These are phyloP conservation scores for Pygocentrus nattereri DNA, from an alignment of 2,797 vertebrate genomes.

Conservation along the genomic window DNA sequence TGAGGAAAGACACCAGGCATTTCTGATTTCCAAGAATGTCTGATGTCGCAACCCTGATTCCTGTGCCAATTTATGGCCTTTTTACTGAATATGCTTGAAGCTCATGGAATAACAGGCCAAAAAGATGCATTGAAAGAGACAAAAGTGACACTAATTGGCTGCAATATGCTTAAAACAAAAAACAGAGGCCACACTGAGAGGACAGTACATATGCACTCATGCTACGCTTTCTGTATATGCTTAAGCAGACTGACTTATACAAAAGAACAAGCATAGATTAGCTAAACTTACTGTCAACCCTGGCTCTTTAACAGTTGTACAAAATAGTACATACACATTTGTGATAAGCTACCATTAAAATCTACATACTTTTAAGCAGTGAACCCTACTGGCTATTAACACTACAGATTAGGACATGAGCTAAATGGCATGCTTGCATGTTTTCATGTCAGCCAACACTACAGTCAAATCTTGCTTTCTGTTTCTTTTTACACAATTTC, in stretches of 20 bases:
- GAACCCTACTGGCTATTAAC: neutral
- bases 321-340: too few species aligned
- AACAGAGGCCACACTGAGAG: neutral
- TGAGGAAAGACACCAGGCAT: neutral
- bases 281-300: too few species aligned
- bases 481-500: too few species aligned
- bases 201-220: neutral
- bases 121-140: neutral
- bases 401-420: neutral
- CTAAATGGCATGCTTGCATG: too few species aligned
- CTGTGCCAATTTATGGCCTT: neutral
- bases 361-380: neutral
- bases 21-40: conserved; percentile 8
- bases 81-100: neutral
- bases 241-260: neutral
- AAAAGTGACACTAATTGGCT: neutral
- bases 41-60: neutral
- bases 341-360: too few species aligned
- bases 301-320: too few species aligned
- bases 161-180: neutral
- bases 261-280: neutral
- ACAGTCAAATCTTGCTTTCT: too few species aligned
- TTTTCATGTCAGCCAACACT: too few species aligned
- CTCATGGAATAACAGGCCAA: neutral
- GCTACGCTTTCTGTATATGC: neutral